Conservation (phyloP, 2,888 invertebrate genomes). For the Acheta domesticus region DNA sequence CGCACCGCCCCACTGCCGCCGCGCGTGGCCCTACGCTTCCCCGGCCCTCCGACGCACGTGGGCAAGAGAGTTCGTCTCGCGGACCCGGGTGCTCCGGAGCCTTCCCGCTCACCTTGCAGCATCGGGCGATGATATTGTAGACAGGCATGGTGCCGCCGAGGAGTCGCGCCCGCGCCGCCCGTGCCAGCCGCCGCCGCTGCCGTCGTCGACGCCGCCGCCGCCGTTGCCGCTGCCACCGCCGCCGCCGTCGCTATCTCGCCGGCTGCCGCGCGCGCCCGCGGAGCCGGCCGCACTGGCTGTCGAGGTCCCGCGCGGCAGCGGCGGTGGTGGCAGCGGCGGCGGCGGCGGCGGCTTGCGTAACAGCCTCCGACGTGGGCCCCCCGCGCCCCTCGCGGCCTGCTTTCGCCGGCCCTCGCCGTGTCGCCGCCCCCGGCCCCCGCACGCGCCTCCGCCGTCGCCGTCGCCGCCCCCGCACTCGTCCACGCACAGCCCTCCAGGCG, state of each 20-base stretch:
- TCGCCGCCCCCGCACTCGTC: not conserved
- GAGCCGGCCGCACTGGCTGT: constrained; percentile 4
- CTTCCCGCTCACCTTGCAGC: constrained; percentile 55
- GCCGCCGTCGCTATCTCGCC: constrained; percentile 38
- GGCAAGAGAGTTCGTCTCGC: not conserved
- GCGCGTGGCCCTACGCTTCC: too few relatives aligned
- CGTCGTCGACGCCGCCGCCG: too few relatives aligned
- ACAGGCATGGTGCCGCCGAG: constrained; percentile 53
- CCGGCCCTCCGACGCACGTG: too few relatives aligned
- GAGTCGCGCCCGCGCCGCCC: constrained; percentile 34
- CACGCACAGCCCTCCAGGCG: not conserved
- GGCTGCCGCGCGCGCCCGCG: constrained; percentile 18
- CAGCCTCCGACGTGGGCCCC: too few relatives aligned
- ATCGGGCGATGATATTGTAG: constrained; percentile 59
- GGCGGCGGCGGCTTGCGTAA: too few relatives aligned
- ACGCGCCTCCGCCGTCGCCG: not conserved
- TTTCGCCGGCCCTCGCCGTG: not conserved
- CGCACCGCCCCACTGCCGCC: too few relatives aligned
- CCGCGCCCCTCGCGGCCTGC: too few relatives aligned
- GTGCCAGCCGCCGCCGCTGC: constrained; percentile 41
- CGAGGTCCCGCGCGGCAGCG: not conserved
- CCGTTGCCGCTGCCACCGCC: constrained; percentile 45
- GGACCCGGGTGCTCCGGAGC: not conserved
- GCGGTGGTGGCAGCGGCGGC: too few relatives aligned
- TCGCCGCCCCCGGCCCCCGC: not conserved